Percentiles rank a stretch among this genome's conserved stretches.
phyloP scores from a whole-genome alignment of 2,888 invertebrate species.

The Pollenia amentaria region DNA sequence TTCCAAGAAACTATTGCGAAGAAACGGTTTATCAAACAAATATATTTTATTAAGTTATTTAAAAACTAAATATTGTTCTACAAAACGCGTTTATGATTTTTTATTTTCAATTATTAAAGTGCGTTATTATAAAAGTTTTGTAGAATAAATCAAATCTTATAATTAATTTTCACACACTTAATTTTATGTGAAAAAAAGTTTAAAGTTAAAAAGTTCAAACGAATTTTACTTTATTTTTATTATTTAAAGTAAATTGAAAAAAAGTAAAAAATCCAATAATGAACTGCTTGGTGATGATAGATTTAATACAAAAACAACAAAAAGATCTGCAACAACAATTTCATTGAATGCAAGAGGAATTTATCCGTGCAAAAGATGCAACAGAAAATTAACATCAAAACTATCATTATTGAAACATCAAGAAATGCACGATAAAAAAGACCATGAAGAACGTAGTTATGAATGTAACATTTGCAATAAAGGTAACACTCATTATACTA shows the following conservation, averaged over 20 bases:
- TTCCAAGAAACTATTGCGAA: too few species aligned
- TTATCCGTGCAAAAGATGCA: slow-evolving; percentile 65
- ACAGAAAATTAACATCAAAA: slow-evolving; percentile 61
- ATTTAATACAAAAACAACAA: slow-evolving; percentile 33
- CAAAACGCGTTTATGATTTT: too few species aligned
- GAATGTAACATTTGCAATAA: slow-evolving; percentile 65
- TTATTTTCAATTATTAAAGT: not conserved
- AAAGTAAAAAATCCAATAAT: slow-evolving; percentile 50
- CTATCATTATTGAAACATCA: slow-evolving; percentile 60
- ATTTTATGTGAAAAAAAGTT: slow-evolving; percentile 41
- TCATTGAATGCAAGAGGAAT: slow-evolving; percentile 18
- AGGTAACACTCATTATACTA: slow-evolving; percentile 39
- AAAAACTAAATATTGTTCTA: too few species aligned
- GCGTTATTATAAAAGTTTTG: not conserved
- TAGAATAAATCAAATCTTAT: not conserved
- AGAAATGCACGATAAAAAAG: slow-evolving; percentile 57
- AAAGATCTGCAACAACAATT: slow-evolving; percentile 23
- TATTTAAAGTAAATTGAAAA: slow-evolving; percentile 62
- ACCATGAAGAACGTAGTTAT: slow-evolving; percentile 42
- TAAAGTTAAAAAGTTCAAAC: slow-evolving; percentile 31
- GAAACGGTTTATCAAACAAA: too few species aligned
- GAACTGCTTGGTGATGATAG: slow-evolving; percentile 37
- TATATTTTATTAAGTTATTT: too few species aligned
- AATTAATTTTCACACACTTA: not conserved
- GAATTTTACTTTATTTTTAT: slow-evolving; percentile 61